phyloP scores from a whole-genome alignment of 2,113 vertebrate species.

The Leucoraja erinaceus region DNA sequence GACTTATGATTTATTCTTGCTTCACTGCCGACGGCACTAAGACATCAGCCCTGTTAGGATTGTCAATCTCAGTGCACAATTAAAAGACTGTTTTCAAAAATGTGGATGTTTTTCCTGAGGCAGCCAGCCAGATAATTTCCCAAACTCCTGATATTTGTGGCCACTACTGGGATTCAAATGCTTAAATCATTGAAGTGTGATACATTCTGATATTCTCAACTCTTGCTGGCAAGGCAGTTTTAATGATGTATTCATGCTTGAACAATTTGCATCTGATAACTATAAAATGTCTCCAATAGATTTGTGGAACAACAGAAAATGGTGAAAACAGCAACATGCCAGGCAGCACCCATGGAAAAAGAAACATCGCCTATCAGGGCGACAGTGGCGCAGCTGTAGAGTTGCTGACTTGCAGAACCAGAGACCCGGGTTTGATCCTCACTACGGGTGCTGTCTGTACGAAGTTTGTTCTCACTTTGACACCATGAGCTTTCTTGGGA shows the following conservation, averaged over 20 bases:
- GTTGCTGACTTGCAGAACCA: too few species aligned
- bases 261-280: neutral
- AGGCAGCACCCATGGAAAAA: too few species aligned
- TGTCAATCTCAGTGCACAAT: neutral
- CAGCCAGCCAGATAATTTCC: neutral
- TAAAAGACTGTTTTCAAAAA: neutral
- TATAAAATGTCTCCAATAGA: too few species aligned
- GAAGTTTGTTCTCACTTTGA: too few species aligned
- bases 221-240: neutral
- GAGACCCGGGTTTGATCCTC: too few species aligned
- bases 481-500: too few species aligned
- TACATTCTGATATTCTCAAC: neutral
- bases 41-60: neutral
- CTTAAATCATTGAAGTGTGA: neutral
- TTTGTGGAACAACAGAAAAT: too few species aligned
- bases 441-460: too few species aligned
- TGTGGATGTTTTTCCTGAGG: neutral
- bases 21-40: neutral
- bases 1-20: neutral
- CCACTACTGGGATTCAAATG: neutral
- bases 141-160: neutral
- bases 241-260: neutral
- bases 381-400: too few species aligned
- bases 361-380: too few species aligned
- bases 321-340: too few species aligned